phyloP scores from a whole-genome alignment of 2,888 invertebrate species.

The Clusia tigrina region DNA sequence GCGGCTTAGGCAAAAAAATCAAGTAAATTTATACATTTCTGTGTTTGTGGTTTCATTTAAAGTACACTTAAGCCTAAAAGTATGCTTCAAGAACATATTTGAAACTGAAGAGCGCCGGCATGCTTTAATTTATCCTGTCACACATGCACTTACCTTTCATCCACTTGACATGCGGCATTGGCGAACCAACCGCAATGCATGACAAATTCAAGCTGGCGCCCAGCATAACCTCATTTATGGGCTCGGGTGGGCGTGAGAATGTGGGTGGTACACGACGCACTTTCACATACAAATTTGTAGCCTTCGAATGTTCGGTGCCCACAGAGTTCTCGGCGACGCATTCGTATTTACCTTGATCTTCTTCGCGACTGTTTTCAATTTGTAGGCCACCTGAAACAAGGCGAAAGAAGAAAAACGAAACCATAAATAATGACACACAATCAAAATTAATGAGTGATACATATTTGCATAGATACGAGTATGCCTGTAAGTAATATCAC shows the following conservation, averaged over 20 bases:
- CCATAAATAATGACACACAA: neutral
- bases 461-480: too few relatives aligned
- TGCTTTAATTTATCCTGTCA: neutral
- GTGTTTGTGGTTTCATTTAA: neutral
- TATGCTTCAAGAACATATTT: neutral
- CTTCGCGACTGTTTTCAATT: conserved; percentile 87
- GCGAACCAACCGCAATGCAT: conserved; percentile 97
- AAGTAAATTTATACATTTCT: neutral
- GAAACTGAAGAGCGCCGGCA: neutral
- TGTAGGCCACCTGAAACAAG: conserved; percentile 69
- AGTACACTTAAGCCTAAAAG: neutral
- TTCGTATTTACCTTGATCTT: conserved; percentile 95
- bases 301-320: conserved; percentile 92
- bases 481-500: too few relatives aligned
- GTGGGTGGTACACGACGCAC: conserved; percentile 94
- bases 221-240: conserved; percentile 87
- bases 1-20: conserved; percentile 65
- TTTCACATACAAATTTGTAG: conserved; percentile 91
- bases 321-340: conserved; percentile 94
- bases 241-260: conserved; percentile 91
- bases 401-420: neutral
- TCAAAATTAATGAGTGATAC: too few relatives aligned
- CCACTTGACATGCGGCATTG: conserved; percentile 98
- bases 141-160: conserved; percentile 75
- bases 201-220: conserved; percentile 91